Base-by-base conservation (phyloP, 2,797 vertebrate species). In the Choloepus didactylus region DNA sequence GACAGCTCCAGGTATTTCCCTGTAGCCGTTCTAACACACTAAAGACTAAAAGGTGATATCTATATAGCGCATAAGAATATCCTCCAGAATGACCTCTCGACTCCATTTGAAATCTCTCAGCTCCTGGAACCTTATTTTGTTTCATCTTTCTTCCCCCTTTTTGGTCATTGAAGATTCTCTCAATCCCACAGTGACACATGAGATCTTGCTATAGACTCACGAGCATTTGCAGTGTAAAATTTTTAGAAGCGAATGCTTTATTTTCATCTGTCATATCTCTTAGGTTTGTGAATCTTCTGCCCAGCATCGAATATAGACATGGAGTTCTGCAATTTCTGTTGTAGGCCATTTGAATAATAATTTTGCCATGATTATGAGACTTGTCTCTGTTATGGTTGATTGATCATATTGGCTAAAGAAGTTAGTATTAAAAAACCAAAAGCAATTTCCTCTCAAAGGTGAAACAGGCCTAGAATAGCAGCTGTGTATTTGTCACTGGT, bases 331-430 rank as follows among this genome's bases (percentile, higher is more conserved):
- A 56, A 82, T 95, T 94, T 88, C 59, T 86, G 59, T 14, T 60
- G 59, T 16, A 75, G 66, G 66, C 27, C 35, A n/a, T 60, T 83
- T 54, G 69, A 91, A 67, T 41, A 83, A 67, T 75, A 75, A 66
- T 54, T 73, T 77, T 93, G 66, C 89, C 25, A 16, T 75, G 91
- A 41, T 67, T 27, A 5, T 56, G n/a, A 14, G 62, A 60, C 60
- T 89, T 82, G 72, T 87, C 31, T 82, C 59, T 73, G 72, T 60
- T 86, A 56, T 62, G 70, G 95, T 87, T 96, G 82, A 69, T 84
- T 95, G 81, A 67, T 82, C 69, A 92, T 15, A 67, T 23, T 82
- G 73, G 69, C 90, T 95, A 44, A 87, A 94, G 72, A 82, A 91
- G 62, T 80, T 94, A 88, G 46, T 84, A 41, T 89, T 92, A 15